A percentile compares a stretch with the other conserved stretches of the same genome.
phyloP scores from a whole-genome alignment of 1,140 invertebrate genomes.

The Eumaeus atala region DNA sequence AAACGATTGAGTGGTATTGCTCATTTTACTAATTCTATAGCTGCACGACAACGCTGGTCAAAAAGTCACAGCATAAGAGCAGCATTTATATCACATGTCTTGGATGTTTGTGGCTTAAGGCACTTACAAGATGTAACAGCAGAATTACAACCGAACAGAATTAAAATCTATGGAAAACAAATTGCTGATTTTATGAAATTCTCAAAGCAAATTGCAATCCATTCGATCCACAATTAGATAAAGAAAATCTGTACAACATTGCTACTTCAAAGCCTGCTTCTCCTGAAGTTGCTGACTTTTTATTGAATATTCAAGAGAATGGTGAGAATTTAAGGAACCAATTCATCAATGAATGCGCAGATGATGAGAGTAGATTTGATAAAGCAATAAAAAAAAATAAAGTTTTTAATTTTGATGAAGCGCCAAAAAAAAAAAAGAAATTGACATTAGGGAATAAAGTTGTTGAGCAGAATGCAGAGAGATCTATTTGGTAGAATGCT shows the following conservation, averaged over 20 bases:
- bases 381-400: constrained; percentile 24
- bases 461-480: too few relatives aligned
- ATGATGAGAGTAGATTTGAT: constrained; percentile 21
- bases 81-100: constrained; percentile 26
- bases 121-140: constrained; percentile 26
- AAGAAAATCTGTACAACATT: constrained; percentile 30
- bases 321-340: constrained; percentile 12
- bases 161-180: too few relatives aligned
- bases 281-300: constrained; percentile 8
- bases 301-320: constrained; percentile 11
- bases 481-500: too few relatives aligned
- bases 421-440: too few relatives aligned
- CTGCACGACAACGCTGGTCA: constrained; percentile 31
- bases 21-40: constrained; percentile 32
- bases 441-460: too few relatives aligned
- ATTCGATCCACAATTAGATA: constrained; percentile 28
- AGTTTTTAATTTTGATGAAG: too few relatives aligned
- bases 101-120: constrained; percentile 26
- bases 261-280: constrained; percentile 14
- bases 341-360: not conserved
- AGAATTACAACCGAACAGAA: constrained; percentile 19
- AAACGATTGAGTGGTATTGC: constrained; percentile 28
- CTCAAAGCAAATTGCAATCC: constrained; percentile 31
- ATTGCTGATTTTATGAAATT: constrained; percentile 31
- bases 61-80: constrained; percentile 29